These are phyloP conservation scores for Anoplophora glabripennis DNA, from an alignment of 1,140 invertebrate genomes.

Conservation along the genomic window DNA sequence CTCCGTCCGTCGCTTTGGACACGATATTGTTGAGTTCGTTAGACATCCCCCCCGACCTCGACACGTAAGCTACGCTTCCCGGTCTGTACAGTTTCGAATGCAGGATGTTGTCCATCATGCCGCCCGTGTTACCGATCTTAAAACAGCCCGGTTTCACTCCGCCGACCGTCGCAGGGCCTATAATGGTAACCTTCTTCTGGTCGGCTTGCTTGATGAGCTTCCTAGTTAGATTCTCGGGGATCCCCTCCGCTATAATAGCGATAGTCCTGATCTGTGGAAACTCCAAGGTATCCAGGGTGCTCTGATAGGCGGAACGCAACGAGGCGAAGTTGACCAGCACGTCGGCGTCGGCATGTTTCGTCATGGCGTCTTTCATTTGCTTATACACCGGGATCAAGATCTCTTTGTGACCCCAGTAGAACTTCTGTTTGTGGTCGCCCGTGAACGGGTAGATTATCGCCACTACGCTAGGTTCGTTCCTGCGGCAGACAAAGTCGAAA, in stretches of 20 bases:
- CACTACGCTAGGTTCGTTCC: constrained; percentile 83
- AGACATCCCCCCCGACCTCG: constrained; percentile 98
- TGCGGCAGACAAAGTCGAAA: constrained; percentile 97
- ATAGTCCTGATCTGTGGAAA: constrained; percentile 94
- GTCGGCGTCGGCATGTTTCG: constrained; percentile 89
- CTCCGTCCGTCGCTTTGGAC: constrained; percentile 94
- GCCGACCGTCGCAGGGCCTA: constrained; percentile 96
- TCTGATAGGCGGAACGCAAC: constrained; percentile 95
- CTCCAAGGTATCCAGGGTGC: constrained; percentile 87
- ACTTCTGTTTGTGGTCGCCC: constrained; percentile 98
- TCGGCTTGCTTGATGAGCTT: constrained; percentile 87
- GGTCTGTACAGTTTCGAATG: constrained; percentile 95
- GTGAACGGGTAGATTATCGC: constrained; percentile 98
- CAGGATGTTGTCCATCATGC: constrained; percentile 98
- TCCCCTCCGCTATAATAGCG: constrained; percentile 98
- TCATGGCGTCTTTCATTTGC: constrained; percentile 95
- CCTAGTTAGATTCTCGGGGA: constrained; percentile 96
- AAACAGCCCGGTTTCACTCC: constrained; percentile 99
- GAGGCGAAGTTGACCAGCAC: constrained; percentile 99
- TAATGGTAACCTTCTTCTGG: constrained; percentile 78
- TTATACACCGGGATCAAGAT: constrained; percentile 95
- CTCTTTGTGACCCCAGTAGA: constrained; percentile 99
- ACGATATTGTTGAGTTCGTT: constrained; percentile 99
- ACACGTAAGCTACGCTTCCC: constrained; percentile 97
- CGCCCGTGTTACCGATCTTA: constrained; percentile 98